Base-by-base conservation (phyloP, 2,888 invertebrate genomes). In the Pristionchus arcanus region DNA sequence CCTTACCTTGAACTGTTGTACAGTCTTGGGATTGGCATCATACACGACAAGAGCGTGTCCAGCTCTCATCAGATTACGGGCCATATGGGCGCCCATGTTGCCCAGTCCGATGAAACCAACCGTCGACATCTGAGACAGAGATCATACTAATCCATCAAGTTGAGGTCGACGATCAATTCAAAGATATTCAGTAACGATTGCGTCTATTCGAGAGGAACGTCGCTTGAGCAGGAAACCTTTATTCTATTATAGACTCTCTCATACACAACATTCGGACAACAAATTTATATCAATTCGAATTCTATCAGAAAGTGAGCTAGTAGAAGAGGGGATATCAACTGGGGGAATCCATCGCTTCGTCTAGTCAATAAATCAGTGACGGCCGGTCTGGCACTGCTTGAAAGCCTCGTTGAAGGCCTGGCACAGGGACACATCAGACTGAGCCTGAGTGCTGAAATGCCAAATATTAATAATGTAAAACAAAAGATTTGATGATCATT, bases 321-420 rank as follows among this genome's bases (percentile, higher is more conserved):
- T 87, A 87, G 68, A 74, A 59, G 55, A 34, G 87, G n/a, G 63
- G 71, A n/a, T 28, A 49, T 25, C 28, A 28, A 59, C 15, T 19
- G 53, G 15, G 53, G 53, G n/a, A 74, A 59, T 85, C 84, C 55
- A 59, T 85, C 83, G 28, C 83, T 31, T 83, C 68, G 28, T 81
- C 81, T 53, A 15, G 15, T 81, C n/a, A n/a, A 49, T 37, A 37
- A 4, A 34, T 88, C 28, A 88, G 37, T 21, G 71, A 55, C 74
- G 71, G 13, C 74, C 55, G 53, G n/a, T 31, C 74, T 88, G 84
- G 59, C 84, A 85, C 59, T 85, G 84, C 94, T 97, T 97, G 91
- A 99, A 96, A 90, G 98, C 98, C 96, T 99, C 98, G 95, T 98
- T 99, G 96, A 99, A 99, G 91, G 98, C 98, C 95, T 98, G 97